These are phyloP conservation scores for Lanius ludovicianus DNA, from an alignment of 2,113 vertebrate species.

Conservation along the genomic window DNA sequence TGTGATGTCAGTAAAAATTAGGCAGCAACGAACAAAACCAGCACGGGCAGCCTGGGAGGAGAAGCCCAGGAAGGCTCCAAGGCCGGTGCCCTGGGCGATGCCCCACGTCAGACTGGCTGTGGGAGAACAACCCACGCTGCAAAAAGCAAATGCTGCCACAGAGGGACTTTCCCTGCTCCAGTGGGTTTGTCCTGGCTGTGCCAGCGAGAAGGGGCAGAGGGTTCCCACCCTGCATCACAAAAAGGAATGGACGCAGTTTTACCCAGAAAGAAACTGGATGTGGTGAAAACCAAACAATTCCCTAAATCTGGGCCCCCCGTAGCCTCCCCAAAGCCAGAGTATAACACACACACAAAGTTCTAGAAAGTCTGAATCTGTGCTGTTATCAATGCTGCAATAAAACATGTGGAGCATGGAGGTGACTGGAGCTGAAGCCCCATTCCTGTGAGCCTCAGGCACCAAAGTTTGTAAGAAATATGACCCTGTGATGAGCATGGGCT, in stretches of 20 bases:
- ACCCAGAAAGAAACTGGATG: background rate
- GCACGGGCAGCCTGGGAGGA: background rate
- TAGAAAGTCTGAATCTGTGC: background rate
- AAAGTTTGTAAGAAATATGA: background rate
- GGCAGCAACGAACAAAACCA: background rate
- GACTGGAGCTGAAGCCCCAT: background rate
- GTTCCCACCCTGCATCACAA: background rate
- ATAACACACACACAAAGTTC: background rate
- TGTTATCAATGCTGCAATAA: background rate
- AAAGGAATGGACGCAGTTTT: background rate
- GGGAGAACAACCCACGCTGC: background rate
- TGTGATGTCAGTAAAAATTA: background rate
- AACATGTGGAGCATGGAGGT: background rate
- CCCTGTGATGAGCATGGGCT: rapidly evolving
- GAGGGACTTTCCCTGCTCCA: background rate
- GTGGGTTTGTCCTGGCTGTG: background rate
- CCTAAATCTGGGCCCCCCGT: rapidly evolving
- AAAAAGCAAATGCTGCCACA: background rate
- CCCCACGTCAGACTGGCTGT: background rate
- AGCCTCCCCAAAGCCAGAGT: background rate
- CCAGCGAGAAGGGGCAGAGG: background rate
- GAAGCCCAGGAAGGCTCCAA: background rate
- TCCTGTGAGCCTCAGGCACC: background rate
- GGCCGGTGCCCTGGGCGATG: background rate
- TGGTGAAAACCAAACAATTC: background rate